Conservation (phyloP, 2,888 invertebrate genomes). For the Drosophila percnosoma region DNA sequence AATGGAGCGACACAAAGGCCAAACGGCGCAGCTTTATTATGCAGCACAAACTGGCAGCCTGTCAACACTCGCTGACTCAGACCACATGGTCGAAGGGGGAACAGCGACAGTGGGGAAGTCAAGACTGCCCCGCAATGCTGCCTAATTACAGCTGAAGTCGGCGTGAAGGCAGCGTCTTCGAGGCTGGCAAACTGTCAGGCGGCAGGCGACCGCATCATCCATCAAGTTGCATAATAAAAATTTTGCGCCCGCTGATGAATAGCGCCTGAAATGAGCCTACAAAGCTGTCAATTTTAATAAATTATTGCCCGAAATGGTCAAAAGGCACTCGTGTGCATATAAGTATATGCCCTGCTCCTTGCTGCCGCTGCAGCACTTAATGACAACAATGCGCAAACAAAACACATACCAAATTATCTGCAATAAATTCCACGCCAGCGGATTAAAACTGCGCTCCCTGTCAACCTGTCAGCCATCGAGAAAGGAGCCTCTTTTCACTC, state of each 20-base stretch:
- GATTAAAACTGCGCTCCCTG: conserved; percentile 58
- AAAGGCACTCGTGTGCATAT: conserved; percentile 27
- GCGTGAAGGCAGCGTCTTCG: conserved; percentile 45
- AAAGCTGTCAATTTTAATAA: conserved; percentile 84
- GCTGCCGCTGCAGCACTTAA: conserved; percentile 62
- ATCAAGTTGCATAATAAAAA: conserved; percentile 84
- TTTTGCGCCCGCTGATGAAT: conserved; percentile 81
- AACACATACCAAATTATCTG: conserved; percentile 76
- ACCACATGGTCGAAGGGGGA: conserved; percentile 2
- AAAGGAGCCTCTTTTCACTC: conserved; percentile 32
- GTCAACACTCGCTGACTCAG: conserved; percentile 74
- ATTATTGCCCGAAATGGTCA: conserved; percentile 75
- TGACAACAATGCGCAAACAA: conserved; percentile 79
- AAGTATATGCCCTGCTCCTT: conserved; percentile 13
- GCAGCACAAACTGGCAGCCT: conserved; percentile 63
- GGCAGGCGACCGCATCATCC: conserved; percentile 80
- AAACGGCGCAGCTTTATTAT: conserved; percentile 71
- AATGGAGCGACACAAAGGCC: conserved; percentile 38
- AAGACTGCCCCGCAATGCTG: conserved; percentile 53
- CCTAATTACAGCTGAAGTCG: conserved; percentile 73
- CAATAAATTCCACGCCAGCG: conserved; percentile 67
- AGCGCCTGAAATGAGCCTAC: conserved; percentile 83
- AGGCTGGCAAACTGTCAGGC: conserved; percentile 62
- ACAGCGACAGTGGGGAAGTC: conserved; percentile 8
- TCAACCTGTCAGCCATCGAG: conserved; percentile 66